Conservation (phyloP, 2,888 invertebrate species). For the Drosophila histrio region DNA sequence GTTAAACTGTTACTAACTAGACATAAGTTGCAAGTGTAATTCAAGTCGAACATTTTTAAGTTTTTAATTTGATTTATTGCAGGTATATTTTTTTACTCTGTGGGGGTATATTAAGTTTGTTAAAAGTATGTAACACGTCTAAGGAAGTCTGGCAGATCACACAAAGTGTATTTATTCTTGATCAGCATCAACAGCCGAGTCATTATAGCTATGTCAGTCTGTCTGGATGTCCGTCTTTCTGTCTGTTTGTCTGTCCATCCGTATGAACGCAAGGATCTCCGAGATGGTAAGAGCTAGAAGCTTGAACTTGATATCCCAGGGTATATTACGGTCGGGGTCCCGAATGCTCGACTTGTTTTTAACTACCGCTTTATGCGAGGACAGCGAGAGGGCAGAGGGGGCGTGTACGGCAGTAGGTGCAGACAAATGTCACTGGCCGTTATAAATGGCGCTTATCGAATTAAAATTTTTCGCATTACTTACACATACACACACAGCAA, state of each 20-base stretch:
- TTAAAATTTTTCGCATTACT: conserved; percentile 66
- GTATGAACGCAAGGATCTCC: too few relatives aligned
- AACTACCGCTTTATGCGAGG: not conserved
- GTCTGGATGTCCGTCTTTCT: too few relatives aligned
- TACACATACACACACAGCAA: conserved; percentile 27
- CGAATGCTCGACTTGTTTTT: too few relatives aligned
- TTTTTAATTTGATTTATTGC: not conserved
- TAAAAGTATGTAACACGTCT: too few relatives aligned
- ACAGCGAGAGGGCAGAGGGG: not conserved
- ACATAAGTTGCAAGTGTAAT: conserved; percentile 27
- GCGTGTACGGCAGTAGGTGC: conserved; percentile 8
- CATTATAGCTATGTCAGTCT: too few relatives aligned
- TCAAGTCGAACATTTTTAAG: conserved; percentile 11
- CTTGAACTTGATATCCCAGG: too few relatives aligned
- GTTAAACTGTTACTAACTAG: conserved; percentile 19
- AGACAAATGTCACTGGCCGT: conserved; percentile 58
- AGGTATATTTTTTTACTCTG: not conserved
- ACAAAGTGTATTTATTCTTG: too few relatives aligned
- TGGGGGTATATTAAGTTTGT: not conserved
- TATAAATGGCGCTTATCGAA: conserved; percentile 71
- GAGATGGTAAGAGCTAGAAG: too few relatives aligned
- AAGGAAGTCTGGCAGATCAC: too few relatives aligned
- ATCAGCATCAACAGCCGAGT: too few relatives aligned
- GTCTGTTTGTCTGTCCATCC: too few relatives aligned
- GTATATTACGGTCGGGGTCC: too few relatives aligned